These are phyloP conservation scores for Candoia aspera DNA, from an alignment of 2,113 vertebrate genomes.

Conservation along the genomic window DNA sequence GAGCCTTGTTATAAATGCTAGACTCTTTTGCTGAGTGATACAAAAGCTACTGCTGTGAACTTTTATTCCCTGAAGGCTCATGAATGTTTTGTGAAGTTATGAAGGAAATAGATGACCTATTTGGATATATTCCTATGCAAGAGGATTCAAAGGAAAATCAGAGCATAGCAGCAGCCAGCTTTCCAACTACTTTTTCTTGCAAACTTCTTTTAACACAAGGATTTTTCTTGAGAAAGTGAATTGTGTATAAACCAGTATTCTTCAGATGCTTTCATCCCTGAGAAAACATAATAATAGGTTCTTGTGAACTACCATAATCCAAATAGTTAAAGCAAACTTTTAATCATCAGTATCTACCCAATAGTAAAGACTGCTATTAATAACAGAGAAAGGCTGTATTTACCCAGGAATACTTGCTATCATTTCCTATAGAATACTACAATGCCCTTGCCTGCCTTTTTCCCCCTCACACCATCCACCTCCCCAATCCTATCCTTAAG, in stretches of 20 bases:
- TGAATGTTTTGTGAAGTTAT: slow-evolving; percentile 64
- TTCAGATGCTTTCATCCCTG: slow-evolving; percentile 5
- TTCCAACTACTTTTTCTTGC: background rate
- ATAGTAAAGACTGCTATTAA: background rate
- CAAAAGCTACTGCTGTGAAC: slow-evolving; percentile 58
- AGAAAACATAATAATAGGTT: background rate
- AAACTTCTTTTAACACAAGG: background rate
- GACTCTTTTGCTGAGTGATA: slow-evolving; percentile 67
- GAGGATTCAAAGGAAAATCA: slow-evolving; percentile 43
- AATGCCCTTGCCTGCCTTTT: no score
- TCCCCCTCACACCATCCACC: no score
- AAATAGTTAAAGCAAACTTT: background rate
- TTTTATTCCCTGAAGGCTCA: slow-evolving; percentile 65
- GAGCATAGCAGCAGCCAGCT: background rate
- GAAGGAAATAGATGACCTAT: slow-evolving; percentile 67
- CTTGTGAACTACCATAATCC: background rate
- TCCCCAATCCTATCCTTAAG: no score
- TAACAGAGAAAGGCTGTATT: background rate
- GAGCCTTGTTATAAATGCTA: slow-evolving; percentile 56
- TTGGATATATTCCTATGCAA: slow-evolving; percentile 56
- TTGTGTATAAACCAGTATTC: background rate
- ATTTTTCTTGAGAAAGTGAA: background rate
- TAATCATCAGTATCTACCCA: background rate
- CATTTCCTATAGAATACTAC: background rate
- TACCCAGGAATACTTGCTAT: slow-evolving; percentile 4